Conservation (phyloP, 2,888 invertebrate species). For the Aphodius granarius region DNA sequence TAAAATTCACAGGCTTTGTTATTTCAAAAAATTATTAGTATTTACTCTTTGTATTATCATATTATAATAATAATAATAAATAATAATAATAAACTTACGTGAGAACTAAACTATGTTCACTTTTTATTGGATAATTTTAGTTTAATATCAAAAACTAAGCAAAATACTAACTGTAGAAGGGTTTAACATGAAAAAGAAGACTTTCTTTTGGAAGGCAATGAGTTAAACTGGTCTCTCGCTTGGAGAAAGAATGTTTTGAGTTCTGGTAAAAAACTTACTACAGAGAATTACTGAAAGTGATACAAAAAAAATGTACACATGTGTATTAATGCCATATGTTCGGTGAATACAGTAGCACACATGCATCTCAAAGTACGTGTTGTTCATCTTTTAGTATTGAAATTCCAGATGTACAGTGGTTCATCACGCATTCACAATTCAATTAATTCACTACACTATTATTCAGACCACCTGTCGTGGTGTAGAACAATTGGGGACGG, state of each 20-base stretch:
- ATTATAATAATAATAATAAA: too few species aligned
- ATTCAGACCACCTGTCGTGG: too few species aligned
- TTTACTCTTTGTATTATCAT: too few species aligned
- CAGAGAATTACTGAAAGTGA: background rate
- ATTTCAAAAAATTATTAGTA: too few species aligned
- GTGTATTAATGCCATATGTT: background rate
- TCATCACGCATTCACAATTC: background rate
- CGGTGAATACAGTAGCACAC: background rate
- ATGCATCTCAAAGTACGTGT: background rate
- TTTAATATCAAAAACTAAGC: too few species aligned
- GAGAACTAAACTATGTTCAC: too few species aligned
- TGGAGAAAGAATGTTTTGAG: background rate
- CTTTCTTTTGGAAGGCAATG: background rate
- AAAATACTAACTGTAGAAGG: too few species aligned
- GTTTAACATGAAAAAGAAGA: background rate
- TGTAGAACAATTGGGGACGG: too few species aligned
- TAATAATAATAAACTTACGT: too few species aligned
- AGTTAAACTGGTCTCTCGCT: background rate
- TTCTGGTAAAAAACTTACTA: background rate
- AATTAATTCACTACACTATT: too few species aligned
- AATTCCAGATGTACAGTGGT: background rate
- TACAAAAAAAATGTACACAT: background rate
- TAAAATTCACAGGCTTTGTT: background rate
- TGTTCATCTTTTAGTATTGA: background rate
- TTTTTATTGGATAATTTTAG: too few species aligned